Evolutionary conservation across 2,888 invertebrate species (phyloP).

Genomic region (Didymodactylos carnosus): DNA sequence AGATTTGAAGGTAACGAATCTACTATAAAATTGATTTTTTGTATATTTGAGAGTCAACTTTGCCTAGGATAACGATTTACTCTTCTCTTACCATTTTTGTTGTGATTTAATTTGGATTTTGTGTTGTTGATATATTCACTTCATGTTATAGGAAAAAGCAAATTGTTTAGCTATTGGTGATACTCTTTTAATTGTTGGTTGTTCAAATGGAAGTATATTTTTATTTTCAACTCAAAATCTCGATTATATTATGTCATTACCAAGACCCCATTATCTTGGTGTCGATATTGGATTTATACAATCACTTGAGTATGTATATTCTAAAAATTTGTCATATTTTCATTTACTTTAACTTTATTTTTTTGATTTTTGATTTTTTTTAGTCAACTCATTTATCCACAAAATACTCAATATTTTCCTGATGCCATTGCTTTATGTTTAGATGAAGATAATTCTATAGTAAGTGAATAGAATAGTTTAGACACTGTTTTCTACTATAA

Average conservation of each 20-base stretch:
- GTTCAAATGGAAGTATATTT: constrained; percentile 49
- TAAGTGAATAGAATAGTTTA: not conserved
- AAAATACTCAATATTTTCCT: not conserved
- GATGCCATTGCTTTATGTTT: not conserved
- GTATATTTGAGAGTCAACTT: not conserved
- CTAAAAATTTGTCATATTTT: not conserved
- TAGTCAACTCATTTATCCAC: not conserved
- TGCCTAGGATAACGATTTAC: not conserved
- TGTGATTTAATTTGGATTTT: too few relatives aligned
- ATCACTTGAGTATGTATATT: not conserved
- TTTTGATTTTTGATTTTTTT: not conserved
- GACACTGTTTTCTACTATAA: too few relatives aligned
- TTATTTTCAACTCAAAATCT: constrained; percentile 12
- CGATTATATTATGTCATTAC: constrained; percentile 41
- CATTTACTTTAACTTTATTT: not conserved
- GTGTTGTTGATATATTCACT: too few relatives aligned
- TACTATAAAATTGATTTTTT: not conserved
- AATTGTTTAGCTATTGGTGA: constrained; percentile 11
- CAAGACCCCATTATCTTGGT: constrained; percentile 61
- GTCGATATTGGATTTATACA: constrained; percentile 53
- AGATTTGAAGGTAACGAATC: constrained; percentile 34
- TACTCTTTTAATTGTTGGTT: constrained; percentile 32
- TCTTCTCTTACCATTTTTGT: too few relatives aligned
- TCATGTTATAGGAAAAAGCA: constrained; percentile 4
- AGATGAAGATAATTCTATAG: not conserved